Percentiles rank a stretch among this genome's conserved stretches.
Conservation (phyloP, 2,113 vertebrate species). For the Saccopteryx leptura region DNA sequence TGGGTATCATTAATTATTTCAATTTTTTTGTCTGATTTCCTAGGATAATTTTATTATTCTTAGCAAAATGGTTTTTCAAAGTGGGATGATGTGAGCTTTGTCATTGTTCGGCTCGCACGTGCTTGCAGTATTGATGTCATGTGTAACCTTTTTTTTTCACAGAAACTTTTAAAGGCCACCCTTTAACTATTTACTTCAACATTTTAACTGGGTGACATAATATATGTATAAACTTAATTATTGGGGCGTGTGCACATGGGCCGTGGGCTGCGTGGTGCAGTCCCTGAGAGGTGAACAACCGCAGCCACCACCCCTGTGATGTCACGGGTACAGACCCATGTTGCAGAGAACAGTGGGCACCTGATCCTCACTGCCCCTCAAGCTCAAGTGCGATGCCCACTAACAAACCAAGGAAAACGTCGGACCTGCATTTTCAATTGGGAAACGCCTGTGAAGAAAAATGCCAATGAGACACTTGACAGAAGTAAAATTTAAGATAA, state of each 20-base stretch:
- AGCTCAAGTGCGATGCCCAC: neutral
- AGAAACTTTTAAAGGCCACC: neutral
- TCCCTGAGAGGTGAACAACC: neutral
- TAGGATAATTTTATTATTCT: neutral
- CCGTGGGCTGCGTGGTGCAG: neutral
- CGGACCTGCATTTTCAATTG: neutral
- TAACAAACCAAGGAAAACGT: neutral
- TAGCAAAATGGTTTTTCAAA: neutral
- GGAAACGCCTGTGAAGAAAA: neutral
- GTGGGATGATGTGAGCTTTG: neutral
- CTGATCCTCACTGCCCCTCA: neutral
- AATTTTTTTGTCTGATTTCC: neutral
- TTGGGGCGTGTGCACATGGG: neutral
- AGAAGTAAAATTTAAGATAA: neutral
- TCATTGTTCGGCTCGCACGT: neutral
- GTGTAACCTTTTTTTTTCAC: neutral
- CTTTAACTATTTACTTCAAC: neutral
- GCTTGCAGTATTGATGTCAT: neutral
- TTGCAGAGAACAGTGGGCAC: too few species aligned
- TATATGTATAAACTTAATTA: neutral
- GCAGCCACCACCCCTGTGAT: neutral
- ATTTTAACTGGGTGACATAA: neutral
- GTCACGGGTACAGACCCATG: neutral
- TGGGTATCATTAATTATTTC: neutral
- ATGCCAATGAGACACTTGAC: neutral